phyloP scores from a whole-genome alignment of 2,797 vertebrate genomes.

The Cynopterus sphinx region DNA sequence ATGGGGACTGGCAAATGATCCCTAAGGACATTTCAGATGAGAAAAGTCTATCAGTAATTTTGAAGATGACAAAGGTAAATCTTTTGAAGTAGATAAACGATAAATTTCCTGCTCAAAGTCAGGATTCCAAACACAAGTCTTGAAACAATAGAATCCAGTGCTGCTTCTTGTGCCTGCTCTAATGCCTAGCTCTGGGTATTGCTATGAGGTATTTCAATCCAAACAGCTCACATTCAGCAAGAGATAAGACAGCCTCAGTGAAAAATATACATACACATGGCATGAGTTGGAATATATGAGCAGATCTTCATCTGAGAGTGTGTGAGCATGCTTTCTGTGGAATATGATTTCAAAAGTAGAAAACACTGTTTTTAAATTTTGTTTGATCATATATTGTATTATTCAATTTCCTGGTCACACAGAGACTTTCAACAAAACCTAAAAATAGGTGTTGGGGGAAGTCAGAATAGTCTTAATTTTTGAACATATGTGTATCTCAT shows the following conservation, averaged over 20 bases:
- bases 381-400: not conserved
- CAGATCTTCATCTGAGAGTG: not conserved
- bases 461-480: slow-evolving; percentile 40
- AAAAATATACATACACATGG: not conserved
- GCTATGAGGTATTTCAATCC: not conserved
- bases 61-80: not conserved
- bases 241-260: not conserved
- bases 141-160: not conserved
- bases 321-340: not conserved
- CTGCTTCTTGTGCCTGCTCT: not conserved
- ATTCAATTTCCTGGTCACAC: not conserved
- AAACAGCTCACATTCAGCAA: not conserved
- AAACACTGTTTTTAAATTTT: not conserved
- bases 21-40: not conserved
- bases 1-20: not conserved
- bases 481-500: not conserved
- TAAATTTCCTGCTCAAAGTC: not conserved
- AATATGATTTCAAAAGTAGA: not conserved
- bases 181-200: not conserved
- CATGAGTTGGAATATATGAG: not conserved
- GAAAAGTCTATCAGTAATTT: not conserved
- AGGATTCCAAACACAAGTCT: not conserved
- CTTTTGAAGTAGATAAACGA: not conserved
- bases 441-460: not conserved
- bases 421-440: slow-evolving; percentile 38